phyloP scores from a whole-genome alignment of 2,888 invertebrate species.

The Portevinia maculata region DNA sequence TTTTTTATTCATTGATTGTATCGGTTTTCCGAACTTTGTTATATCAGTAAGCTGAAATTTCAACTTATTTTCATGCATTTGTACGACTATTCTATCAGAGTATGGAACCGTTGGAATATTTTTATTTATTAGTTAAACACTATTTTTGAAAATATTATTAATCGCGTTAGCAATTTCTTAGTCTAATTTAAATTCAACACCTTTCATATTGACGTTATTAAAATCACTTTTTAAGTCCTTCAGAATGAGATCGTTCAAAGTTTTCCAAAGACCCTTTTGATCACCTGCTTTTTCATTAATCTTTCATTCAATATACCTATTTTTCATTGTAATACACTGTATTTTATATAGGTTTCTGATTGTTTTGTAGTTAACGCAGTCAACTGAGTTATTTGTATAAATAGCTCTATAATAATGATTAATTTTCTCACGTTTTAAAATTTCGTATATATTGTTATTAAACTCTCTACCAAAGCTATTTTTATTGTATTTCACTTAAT shows the following conservation, averaged over 20 bases:
- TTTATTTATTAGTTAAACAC: conserved; percentile 7
- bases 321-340: conserved; percentile 1
- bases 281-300: conserved; percentile 3
- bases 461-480: not conserved
- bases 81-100: not conserved
- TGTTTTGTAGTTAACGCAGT: not conserved
- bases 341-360: conserved; percentile 1
- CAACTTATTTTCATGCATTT: not conserved
- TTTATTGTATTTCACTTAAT: not conserved
- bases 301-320: not conserved
- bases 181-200: not conserved
- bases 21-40: not conserved
- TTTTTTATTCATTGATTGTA: conserved; percentile 8
- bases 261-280: conserved; percentile 15
- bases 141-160: not conserved
- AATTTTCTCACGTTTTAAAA: not conserved
- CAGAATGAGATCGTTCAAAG: not conserved
- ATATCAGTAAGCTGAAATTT: not conserved
- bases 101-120: conserved; percentile 3
- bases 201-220: conserved; percentile 1
- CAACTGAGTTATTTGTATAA: not conserved
- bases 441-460: not conserved
- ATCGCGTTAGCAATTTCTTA: conserved; percentile 4
- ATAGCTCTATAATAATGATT: not conserved
- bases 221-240: not conserved